A percentile compares a stretch with the other conserved stretches of the same genome.
These are phyloP conservation scores for Peromyscus aztecus DNA, from an alignment of 2,797 vertebrate species.

Conservation along the genomic window DNA sequence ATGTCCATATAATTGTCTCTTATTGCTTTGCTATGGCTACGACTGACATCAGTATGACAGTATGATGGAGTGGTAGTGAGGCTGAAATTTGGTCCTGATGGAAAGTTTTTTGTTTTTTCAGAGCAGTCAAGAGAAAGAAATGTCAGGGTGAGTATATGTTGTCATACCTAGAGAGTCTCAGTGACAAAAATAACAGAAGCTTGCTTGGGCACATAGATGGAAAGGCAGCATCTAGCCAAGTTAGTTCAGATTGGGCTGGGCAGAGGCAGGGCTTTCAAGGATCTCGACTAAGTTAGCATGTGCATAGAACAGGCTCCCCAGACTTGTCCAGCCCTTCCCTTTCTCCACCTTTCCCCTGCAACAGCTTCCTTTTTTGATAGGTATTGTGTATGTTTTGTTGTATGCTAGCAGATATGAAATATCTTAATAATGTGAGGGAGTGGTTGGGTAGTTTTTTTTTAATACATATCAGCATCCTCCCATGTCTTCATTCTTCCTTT, in stretches of 20 bases:
- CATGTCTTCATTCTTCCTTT: background rate
- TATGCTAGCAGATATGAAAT: background rate
- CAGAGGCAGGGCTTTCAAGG: background rate
- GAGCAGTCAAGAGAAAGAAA: background rate
- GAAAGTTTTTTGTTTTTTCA: background rate
- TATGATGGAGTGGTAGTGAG: background rate
- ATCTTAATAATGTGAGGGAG: background rate
- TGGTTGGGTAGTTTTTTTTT: background rate
- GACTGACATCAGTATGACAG: background rate
- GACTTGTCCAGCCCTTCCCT: background rate
- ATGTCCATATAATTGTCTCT: background rate
- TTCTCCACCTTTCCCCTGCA: background rate
- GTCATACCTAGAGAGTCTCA: background rate
- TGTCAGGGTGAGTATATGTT: too few relatives aligned
- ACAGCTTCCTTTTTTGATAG: background rate
- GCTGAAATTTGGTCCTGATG: background rate
- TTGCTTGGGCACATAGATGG: background rate
- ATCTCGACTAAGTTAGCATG: rapidly evolving
- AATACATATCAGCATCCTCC: background rate
- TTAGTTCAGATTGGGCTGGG: too few relatives aligned
- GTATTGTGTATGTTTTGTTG: background rate
- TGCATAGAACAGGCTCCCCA: too few relatives aligned
- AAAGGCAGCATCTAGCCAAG: background rate
- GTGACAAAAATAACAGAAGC: background rate
- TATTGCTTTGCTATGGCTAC: background rate